Evolutionary conservation across 1,140 invertebrate genomes (phyloP).

Genomic region (Calliphora vicina): DNA sequence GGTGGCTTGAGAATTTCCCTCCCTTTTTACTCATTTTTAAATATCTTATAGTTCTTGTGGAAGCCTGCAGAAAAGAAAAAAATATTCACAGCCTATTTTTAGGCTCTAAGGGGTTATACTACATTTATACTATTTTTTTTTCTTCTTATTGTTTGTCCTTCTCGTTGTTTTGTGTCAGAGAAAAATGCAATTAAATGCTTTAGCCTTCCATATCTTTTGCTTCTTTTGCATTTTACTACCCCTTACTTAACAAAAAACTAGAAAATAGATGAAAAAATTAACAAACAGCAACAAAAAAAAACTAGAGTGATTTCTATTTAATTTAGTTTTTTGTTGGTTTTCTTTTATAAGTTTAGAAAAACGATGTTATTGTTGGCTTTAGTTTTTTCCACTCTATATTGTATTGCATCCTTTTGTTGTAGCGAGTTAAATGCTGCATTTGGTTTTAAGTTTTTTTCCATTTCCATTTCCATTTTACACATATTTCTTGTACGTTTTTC

Average conservation of each 20-base stretch:
- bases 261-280: background rate
- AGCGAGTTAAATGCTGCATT: conserved; percentile 12
- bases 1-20: background rate
- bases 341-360: background rate
- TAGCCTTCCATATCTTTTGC: background rate
- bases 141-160: background rate
- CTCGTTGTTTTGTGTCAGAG: conserved; percentile 8
- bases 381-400: background rate
- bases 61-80: background rate
- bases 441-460: background rate
- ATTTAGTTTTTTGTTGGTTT: background rate
- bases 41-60: background rate
- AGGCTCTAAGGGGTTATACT: background rate
- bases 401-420: background rate
- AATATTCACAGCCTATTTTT: background rate
- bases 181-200: conserved; percentile 17
- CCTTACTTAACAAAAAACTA: background rate
- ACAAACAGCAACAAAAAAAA: too few species aligned
- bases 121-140: background rate
- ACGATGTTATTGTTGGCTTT: background rate
- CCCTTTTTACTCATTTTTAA: background rate
- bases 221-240: background rate
- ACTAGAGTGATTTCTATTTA: conserved; percentile 15
- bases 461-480: background rate
- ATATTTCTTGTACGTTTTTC: background rate